Evolutionary conservation across 2,797 vertebrate genomes (phyloP).

Genomic region (Hypotaenidia philippensis): DNA sequence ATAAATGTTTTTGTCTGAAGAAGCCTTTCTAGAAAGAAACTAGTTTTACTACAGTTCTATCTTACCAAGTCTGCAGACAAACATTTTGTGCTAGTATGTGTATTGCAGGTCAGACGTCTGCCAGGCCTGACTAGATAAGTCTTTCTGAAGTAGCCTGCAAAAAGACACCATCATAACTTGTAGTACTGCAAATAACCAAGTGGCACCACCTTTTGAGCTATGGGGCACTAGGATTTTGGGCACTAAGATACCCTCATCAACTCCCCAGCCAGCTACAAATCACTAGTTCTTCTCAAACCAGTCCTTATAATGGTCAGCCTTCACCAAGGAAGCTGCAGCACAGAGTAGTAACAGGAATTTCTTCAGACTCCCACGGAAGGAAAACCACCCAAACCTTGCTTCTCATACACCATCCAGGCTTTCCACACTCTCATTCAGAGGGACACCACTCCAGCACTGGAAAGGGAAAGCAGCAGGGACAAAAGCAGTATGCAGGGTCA

Average conservation of each 20-base stretch:
- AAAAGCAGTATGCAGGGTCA: background rate
- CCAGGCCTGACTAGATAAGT: fast-evolving
- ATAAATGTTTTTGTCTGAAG: background rate
- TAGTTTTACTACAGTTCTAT: background rate
- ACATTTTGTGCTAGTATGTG: background rate
- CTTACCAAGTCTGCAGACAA: background rate
- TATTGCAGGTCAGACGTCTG: background rate
- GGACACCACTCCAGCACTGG: background rate
- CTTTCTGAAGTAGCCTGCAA: background rate
- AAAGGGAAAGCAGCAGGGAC: background rate
- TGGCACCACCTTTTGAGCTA: background rate
- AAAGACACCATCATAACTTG: background rate
- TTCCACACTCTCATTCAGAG: background rate
- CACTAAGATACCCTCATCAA: background rate
- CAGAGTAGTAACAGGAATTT: background rate
- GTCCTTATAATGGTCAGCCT: background rate
- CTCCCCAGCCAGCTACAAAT: background rate
- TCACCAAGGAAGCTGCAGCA: background rate
- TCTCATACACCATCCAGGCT: background rate
- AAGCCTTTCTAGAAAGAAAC: background rate
- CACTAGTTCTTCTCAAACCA: background rate
- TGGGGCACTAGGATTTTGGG: background rate
- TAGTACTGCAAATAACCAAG: background rate
- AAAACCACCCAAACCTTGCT: background rate
- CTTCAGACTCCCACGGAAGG: background rate